Evolutionary conservation across 35 echinoderm and acorn worm genomes (phyloP).

Genomic region (Antedon bifida): DNA sequence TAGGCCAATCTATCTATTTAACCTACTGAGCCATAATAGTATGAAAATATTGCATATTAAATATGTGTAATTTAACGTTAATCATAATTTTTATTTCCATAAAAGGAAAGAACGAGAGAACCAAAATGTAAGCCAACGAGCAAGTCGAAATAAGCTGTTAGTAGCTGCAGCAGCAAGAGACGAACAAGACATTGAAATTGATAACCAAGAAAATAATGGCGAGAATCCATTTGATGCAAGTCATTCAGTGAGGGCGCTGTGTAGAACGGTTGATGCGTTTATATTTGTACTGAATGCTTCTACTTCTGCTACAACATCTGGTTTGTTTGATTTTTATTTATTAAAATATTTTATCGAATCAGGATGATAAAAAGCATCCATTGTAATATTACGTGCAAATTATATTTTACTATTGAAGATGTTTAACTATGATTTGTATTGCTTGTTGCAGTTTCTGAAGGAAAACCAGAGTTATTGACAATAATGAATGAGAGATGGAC

Average conservation of each 20-base stretch:
- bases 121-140: not conserved
- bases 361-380: not conserved
- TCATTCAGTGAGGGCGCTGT: constrained; percentile 43
- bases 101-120: not conserved
- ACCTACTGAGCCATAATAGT: too few species aligned
- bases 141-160: not conserved
- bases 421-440: too few species aligned
- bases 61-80: not conserved
- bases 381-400: too few species aligned
- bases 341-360: too few species aligned
- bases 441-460: constrained; percentile 14
- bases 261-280: constrained; percentile 51
- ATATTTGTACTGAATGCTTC: constrained; percentile 77
- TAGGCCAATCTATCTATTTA: too few species aligned
- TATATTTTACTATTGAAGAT: too few species aligned
- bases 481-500: constrained; percentile 73
- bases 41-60: too few species aligned
- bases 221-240: constrained; percentile 38
- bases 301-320: not conserved
- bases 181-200: not conserved
- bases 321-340: not conserved
- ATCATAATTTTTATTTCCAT: not conserved
- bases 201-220: constrained; percentile 2
- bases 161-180: not conserved
- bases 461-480: constrained; percentile 49